Evolutionary conservation across 1,140 invertebrate genomes (phyloP).

Genomic region (Eurosta solidaginis): DNA sequence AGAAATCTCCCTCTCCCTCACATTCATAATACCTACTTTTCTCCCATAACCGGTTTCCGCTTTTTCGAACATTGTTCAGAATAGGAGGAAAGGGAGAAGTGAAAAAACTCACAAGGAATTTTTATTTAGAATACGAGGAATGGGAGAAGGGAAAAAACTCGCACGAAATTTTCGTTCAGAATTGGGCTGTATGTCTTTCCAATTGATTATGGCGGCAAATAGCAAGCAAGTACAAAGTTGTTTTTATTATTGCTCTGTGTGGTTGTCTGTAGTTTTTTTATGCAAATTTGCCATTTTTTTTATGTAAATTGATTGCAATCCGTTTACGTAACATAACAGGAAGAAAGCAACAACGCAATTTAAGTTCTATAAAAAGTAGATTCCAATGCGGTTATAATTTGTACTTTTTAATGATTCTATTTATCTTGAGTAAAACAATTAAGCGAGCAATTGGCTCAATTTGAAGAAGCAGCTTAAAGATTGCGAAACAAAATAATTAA

Average conservation of each 20-base stretch:
- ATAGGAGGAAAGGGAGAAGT: too few species aligned
- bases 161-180: too few species aligned
- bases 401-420: background rate
- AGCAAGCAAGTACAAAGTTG: background rate
- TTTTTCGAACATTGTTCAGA: too few species aligned
- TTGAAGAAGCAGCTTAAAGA: background rate
- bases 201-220: background rate
- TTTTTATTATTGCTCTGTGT: background rate
- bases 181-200: background rate
- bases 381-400: constrained; percentile 15
- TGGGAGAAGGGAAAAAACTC: too few species aligned
- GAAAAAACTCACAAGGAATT: too few species aligned
- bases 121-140: too few species aligned
- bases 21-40: too few species aligned
- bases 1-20: too few species aligned
- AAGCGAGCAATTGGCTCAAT: background rate
- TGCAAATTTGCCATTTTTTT: background rate
- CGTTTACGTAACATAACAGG: constrained; percentile 8
- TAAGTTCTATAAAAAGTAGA: too few species aligned
- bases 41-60: too few species aligned
- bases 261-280: background rate
- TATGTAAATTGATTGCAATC: background rate
- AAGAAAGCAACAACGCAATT: background rate
- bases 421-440: background rate
- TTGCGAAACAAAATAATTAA: background rate